phyloP scores from a whole-genome alignment of 2,113 vertebrate species.

The Grammomys surdaster region DNA sequence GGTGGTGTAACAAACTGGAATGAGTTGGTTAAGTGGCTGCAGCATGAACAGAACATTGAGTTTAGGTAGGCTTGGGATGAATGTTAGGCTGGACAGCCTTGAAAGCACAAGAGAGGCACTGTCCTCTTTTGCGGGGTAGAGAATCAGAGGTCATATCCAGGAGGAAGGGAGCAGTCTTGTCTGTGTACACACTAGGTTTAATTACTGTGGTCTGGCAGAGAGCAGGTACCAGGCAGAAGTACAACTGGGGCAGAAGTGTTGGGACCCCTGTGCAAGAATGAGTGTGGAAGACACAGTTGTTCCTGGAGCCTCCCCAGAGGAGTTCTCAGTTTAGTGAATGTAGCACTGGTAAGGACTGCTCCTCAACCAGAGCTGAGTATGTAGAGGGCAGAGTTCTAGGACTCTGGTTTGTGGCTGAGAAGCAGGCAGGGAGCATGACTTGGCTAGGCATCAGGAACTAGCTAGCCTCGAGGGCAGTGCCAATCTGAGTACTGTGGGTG shows the following conservation, averaged over 20 bases:
- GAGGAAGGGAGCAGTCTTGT: not conserved
- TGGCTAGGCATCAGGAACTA: too few species aligned
- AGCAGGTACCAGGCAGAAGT: not conserved
- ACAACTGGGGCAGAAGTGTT: not conserved
- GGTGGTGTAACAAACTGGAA: not conserved
- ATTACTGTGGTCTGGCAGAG: not conserved
- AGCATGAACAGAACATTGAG: not conserved
- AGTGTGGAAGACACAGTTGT: not conserved
- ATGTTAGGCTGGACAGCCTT: not conserved
- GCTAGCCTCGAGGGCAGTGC: not conserved
- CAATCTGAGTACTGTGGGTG: not conserved
- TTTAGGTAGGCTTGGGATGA: too few species aligned
- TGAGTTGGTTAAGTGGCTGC: not conserved
- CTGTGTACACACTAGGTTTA: not conserved
- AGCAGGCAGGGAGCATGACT: not conserved
- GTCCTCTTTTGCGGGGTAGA: too few species aligned
- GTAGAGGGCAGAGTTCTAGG: not conserved
- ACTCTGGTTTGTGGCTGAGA: not conserved
- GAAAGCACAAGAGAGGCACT: not conserved
- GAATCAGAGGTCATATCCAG: not conserved
- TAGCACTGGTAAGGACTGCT: not conserved
- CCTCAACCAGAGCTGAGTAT: not conserved
- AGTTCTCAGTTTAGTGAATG: not conserved
- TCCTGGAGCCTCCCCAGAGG: rapidly evolving
- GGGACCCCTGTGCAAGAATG: not conserved